Conservation (phyloP, 2,888 invertebrate genomes). For the Aquatica leii region DNA sequence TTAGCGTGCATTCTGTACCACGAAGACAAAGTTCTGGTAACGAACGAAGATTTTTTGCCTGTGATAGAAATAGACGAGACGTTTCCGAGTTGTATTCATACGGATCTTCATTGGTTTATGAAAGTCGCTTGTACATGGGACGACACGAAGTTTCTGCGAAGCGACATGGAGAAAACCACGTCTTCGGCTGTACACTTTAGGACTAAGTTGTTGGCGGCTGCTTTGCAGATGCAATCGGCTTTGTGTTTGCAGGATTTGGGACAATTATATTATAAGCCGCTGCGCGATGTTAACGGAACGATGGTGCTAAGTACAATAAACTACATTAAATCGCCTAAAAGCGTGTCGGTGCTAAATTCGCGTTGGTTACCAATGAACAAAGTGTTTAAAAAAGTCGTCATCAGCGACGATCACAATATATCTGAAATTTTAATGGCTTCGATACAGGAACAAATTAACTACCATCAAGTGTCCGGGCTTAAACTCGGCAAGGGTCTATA, state of each 20-base stretch:
- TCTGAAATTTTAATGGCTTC: constrained; percentile 87
- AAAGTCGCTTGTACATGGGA: constrained; percentile 97
- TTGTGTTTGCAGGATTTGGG: constrained; percentile 93
- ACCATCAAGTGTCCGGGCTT: constrained; percentile 82
- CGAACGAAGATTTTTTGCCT: constrained; percentile 96
- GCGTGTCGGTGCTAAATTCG: constrained; percentile 88
- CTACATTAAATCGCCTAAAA: constrained; percentile 80
- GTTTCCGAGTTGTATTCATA: constrained; percentile 89
- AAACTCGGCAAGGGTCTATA: constrained; percentile 89
- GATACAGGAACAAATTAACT: constrained; percentile 80
- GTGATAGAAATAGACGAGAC: constrained; percentile 97
- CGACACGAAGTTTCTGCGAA: constrained; percentile 88
- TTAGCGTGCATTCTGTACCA: constrained; percentile 92
- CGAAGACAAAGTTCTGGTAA: constrained; percentile 95
- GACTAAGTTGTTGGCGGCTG: constrained; percentile 90
- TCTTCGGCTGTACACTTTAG: constrained; percentile 92
- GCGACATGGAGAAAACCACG: constrained; percentile 93
- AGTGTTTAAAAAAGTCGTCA: constrained; percentile 76
- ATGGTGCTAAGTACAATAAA: constrained; percentile 90
- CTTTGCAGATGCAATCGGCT: constrained; percentile 90
- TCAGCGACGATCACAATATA: constrained; percentile 78
- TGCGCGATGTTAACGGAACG: constrained; percentile 89
- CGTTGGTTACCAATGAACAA: constrained; percentile 92
- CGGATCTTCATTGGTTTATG: constrained; percentile 98
- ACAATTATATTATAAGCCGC: constrained; percentile 90